These are phyloP conservation scores for Enteromius afrohamiltoni DNA, from an alignment of 2,797 vertebrate genomes.

Conservation along the genomic window DNA sequence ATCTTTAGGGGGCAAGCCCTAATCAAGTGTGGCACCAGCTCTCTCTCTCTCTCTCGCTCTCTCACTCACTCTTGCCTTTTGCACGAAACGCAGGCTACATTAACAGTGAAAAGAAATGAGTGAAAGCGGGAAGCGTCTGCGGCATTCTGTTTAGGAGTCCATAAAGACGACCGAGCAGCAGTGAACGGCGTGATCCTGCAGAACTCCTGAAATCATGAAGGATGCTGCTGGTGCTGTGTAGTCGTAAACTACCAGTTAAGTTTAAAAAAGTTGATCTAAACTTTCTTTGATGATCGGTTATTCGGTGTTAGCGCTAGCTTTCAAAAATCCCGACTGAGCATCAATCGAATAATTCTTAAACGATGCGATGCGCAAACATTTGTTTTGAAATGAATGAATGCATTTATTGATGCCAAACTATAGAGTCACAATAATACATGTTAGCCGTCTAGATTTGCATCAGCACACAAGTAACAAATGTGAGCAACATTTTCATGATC, in stretches of 20 bases:
- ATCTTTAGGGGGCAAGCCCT: constrained; percentile 80
- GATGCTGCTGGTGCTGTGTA: background rate
- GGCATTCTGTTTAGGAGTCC: constrained; percentile 7
- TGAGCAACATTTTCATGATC: constrained; percentile 13
- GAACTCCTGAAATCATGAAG: background rate
- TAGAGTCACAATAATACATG: background rate
- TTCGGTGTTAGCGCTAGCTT: no score
- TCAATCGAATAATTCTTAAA: background rate
- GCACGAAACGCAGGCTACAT: background rate
- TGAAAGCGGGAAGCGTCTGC: constrained; percentile 1
- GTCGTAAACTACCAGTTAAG: background rate
- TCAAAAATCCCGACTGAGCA: background rate
- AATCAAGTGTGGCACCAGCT: constrained; percentile 82
- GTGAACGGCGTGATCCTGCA: background rate
- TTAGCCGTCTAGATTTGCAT: background rate
- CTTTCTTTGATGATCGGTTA: background rate
- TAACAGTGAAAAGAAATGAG: background rate
- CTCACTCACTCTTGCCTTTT: background rate
- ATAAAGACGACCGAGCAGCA: background rate
- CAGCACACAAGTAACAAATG: constrained; percentile 1
- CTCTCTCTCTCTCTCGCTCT: constrained; percentile 67
- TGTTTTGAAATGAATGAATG: background rate
- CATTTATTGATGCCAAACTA: background rate
- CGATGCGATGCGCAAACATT: background rate
- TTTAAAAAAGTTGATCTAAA: background rate